phyloP scores from a whole-genome alignment of 1,140 invertebrate species.

The Charaxes varanes region DNA sequence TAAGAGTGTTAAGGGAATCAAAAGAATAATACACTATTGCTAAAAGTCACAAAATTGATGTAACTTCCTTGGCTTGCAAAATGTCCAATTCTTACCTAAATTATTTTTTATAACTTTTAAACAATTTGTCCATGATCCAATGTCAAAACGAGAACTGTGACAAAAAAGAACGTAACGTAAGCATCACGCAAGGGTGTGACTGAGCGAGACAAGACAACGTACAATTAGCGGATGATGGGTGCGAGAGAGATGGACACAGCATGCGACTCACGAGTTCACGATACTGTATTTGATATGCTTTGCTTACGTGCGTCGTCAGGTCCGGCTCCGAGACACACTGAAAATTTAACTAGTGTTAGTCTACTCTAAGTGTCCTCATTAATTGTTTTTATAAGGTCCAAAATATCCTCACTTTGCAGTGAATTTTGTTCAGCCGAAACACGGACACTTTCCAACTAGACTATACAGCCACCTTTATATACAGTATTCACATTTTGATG shows the following conservation, averaged over 20 bases:
- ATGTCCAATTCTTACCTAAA: no score
- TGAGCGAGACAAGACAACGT: conserved; percentile 56
- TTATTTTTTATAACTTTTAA: not conserved
- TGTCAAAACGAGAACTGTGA: conserved; percentile 25
- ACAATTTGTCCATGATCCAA: conserved; percentile 21
- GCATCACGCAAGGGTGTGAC: conserved; percentile 33
- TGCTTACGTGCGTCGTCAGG: conserved; percentile 66
- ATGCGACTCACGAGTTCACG: conserved; percentile 68
- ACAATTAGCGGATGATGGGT: conserved; percentile 46
- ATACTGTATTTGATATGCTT: conserved; percentile 54
- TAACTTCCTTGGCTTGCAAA: not conserved
- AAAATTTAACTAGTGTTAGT: conserved; percentile 66
- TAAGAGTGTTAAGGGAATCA: no score
- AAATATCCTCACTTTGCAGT: not conserved
- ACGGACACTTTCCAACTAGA: conserved; percentile 35
- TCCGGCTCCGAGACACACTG: conserved; percentile 66
- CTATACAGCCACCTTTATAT: conserved; percentile 27
- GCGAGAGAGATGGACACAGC: conserved; percentile 50
- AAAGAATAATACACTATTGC: no score
- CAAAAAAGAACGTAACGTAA: conserved; percentile 23
- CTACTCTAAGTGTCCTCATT: conserved; percentile 38
- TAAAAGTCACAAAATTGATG: no score
- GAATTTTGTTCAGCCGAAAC: conserved; percentile 5
- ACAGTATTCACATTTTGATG: conserved; percentile 39
- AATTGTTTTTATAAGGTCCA: conserved; percentile 13